Base-by-base conservation (phyloP, 2,113 vertebrate genomes). In the Tichodroma muraria region DNA sequence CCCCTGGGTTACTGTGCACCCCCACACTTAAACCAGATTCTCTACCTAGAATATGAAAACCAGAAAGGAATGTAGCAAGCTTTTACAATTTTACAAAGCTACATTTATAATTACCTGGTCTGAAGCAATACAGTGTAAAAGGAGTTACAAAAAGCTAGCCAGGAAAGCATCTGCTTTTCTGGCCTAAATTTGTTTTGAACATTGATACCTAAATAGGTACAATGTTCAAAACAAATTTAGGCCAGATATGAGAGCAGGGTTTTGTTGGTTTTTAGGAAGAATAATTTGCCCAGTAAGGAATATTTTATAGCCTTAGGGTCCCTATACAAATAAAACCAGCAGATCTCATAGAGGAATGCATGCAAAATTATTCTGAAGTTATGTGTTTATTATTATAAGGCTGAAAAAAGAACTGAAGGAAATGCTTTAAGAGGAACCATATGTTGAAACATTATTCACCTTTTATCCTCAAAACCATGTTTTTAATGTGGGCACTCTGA, bases 351-450 rank as follows among this genome's bases (percentile, higher is more conserved):
- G 25, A 95, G n/a, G 71, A 96, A 95, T 90, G 93, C 81, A 40
- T 85, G 71, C 75, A 91, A 61, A 93, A 90, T 85, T 91, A 75
- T 87, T 72, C 83, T 33, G 35, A 85, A 93, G 65, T 93, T 90
- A 59, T 40, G 64, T 89, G 80, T 95, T 94, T 93, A 80, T 95
- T 95, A 68, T 95, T 86, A 56, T 75, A 88, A 93, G 56, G 28
- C 59, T 85, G 68, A 91, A 82, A 85, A 93, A 92, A 83, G 56
- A 83, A 54, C 15, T 1, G 2, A 87, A 82, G 75, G 81, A 96
- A 95, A 95, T 85, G 71, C 71, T 89, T 30, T 95, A 89, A 95
- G 66, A 82, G 59, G 71, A 95, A 89, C 91, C 91, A 85, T 91
- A 77, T 88, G 94, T 66, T 92, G 79, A 80, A 82, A 70, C 44